These are phyloP conservation scores for Brachionus calyciflorus DNA, from an alignment of 1,140 invertebrate genomes.

Conservation along the genomic window DNA sequence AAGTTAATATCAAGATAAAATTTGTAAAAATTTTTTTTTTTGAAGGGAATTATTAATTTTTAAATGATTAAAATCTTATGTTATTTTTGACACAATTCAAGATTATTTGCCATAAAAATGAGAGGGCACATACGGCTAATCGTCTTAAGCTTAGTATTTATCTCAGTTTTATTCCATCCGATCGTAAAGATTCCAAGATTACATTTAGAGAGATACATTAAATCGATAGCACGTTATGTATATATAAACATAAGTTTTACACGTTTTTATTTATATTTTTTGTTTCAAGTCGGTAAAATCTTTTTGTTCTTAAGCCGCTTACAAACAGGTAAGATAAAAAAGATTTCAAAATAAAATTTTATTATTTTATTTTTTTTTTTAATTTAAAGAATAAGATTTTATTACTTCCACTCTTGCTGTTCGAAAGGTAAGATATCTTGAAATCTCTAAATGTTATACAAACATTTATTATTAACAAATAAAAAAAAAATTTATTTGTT, in stretches of 20 bases:
- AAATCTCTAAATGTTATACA: constrained; percentile 19
- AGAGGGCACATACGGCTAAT: not conserved
- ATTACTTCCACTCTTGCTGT: constrained; percentile 25
- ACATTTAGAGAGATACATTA: not conserved
- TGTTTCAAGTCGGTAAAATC: no score
- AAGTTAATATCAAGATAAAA: no score
- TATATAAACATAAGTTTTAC: no score
- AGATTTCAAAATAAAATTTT: constrained; percentile 14
- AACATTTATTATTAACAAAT: constrained; percentile 10
- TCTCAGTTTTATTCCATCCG: constrained; percentile 15
- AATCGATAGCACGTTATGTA: no score
- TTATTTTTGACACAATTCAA: no score
- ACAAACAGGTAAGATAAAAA: constrained; percentile 1
- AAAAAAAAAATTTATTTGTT: no score
- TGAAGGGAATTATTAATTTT: no score
- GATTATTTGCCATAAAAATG: not conserved
- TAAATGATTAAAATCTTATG: no score
- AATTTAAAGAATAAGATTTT: not conserved
- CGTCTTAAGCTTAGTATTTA: constrained; percentile 22
- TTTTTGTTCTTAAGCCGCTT: not conserved
- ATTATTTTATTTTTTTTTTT: no score
- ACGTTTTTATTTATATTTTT: no score
- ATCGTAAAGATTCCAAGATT: constrained; percentile 13
- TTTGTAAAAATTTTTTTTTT: not conserved
- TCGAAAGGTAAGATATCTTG: constrained; percentile 34